Base-by-base conservation (phyloP, 2,113 vertebrate species). In the Motacilla alba region DNA sequence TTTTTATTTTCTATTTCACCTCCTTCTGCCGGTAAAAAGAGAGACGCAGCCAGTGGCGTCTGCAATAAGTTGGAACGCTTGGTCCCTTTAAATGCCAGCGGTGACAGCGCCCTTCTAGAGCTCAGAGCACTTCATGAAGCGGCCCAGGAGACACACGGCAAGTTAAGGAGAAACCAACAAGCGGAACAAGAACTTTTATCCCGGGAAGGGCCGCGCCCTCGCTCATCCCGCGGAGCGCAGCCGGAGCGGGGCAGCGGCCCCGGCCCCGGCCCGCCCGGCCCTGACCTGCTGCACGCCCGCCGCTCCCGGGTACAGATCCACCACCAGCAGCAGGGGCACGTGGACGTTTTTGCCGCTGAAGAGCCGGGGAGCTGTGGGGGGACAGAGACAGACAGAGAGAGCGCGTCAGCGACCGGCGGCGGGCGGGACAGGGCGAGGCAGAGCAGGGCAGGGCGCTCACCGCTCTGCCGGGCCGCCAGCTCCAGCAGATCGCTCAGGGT, bases 241-340 rank as follows among this genome's bases (percentile, higher is more conserved):
- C 58, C 4, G 33, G 50, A 39, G 89, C 50, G 9, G 62, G 37
- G 12, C 20, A 60, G 13, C 18, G 35, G 63, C 58, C 52, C 60
- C 39, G 64, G 49, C 50, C 47, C 46, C 37, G 17, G 11, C 24
- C 41, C 1, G 79, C 31, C 31, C 62, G 19, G n/a, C 26, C 39
- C 80, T 94, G 96, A 99, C 99, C 99, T 99, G 98, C 97, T 99
- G 99, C 93, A 99, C 98, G 35, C 95, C 94, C 41, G 96, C 96
- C 52, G 98, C 98, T 80, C 94, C 93, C 88, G 97, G 95, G 94
- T 99, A 98, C 8, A 98, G 98, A 26, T 98, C 98, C 96, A 99
- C 76, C 80, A 99, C 98, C 93, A 98, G 64, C 96, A 98, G 79
- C 87, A 99, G 93, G 68, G 99, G 98, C 63, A 97, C 83, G 5